Base-by-base conservation (phyloP, 1,140 invertebrate species). In the Hyphantria cunea region DNA sequence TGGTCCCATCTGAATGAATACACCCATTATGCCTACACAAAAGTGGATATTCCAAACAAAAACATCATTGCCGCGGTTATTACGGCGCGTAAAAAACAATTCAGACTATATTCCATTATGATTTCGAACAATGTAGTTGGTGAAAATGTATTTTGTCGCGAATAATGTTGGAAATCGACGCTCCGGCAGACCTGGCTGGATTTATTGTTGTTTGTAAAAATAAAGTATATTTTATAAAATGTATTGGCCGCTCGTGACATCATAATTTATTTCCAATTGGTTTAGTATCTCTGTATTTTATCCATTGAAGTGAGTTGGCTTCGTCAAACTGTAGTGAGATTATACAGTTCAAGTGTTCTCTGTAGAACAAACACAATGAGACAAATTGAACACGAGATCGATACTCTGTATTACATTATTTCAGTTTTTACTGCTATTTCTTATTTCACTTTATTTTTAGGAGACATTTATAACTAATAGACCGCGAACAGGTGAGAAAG, bases 1-100 rank as follows among this genome's bases (percentile, higher is more conserved):
- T 66, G 70, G 65, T 74, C 69, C 74, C 64, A 77, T 85, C 78
- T 82, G 85, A 84, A 80, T 89, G 84, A 88, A 88, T 87, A 89
- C 81, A 87, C 80, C 84, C 82, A 89, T 90, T 90, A 89, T 88
- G 75, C 72, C 66, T 63, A 77, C 78, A 85, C 80, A 84, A 83
- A 82, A 84, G 82, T 84, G 78, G 78, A 80, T 79, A 72, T 82
- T 80, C 68, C 75, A 84, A 85, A 84, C 82, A 83, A 85, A 82
- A 81, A 81, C 77, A 81, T 76, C 73, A 79, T 78, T 74, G 69
- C 64, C 53, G 52, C 66, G 52, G 73, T 78, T 78, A 79, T 80
- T 72, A 74, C 69, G 58, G 50, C 32, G 64, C 49, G 65, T 68
- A 75, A 75, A 76, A 76, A 79, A 74, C 70, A 79, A 72, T 76